Conservation (phyloP, 2,113 vertebrate species). For the Gallinago jamesoni region DNA sequence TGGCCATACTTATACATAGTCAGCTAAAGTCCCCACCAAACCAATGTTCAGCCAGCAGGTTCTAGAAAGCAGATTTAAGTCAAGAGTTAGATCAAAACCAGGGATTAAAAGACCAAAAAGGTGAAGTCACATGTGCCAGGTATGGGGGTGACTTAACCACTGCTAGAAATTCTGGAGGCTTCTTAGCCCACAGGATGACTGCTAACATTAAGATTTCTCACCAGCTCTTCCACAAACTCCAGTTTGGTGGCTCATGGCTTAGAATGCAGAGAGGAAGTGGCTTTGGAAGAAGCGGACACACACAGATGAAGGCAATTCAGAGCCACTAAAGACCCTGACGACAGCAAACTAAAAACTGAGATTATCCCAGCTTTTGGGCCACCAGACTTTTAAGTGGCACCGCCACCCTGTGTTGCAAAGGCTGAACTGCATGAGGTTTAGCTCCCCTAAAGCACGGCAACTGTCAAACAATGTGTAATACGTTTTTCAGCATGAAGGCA, state of each 20-base stretch:
- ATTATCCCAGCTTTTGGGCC: not conserved
- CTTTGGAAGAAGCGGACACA: not conserved
- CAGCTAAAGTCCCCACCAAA: not conserved
- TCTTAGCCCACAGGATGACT: rapidly evolving
- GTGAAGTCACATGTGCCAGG: rapidly evolving
- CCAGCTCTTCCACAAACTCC: not conserved
- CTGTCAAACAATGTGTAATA: not conserved
- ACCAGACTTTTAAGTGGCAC: not conserved
- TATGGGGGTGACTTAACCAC: not conserved
- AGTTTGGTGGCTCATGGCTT: rapidly evolving
- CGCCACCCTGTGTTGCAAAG: not conserved
- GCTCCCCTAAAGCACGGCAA: not conserved
- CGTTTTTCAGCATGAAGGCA: not conserved
- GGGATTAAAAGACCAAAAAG: not conserved
- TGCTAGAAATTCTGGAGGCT: not conserved
- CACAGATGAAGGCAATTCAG: not conserved
- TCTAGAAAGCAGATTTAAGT: not conserved
- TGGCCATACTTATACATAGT: rapidly evolving
- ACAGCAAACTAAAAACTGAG: not conserved
- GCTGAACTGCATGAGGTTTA: not conserved
- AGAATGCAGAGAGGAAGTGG: rapidly evolving
- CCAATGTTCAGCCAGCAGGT: not conserved
- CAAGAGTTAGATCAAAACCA: not conserved
- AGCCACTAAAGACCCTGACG: not conserved
- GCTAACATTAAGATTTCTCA: not conserved